A percentile compares a stretch with the other conserved stretches of the same genome.
phyloP scores from a whole-genome alignment of 1,140 invertebrate genomes.

The Capitella teleta region DNA sequence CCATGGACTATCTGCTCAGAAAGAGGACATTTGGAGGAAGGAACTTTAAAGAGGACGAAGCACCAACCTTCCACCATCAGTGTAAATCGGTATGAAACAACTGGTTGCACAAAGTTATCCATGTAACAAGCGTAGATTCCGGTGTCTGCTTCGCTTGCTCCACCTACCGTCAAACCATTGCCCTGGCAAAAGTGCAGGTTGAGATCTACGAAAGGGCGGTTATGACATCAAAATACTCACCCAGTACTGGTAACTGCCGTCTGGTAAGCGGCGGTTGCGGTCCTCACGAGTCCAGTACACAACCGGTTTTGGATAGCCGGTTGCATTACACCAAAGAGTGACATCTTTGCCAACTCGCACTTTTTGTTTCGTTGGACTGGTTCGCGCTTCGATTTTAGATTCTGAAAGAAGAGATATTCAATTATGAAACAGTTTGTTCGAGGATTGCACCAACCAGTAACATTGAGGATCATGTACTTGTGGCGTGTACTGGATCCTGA shows the following conservation, averaged over 20 bases:
- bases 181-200: constrained; percentile 2
- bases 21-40: too few species aligned
- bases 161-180: constrained; percentile 8
- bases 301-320: constrained; percentile 19
- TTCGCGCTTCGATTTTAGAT: constrained; percentile 14
- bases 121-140: constrained; percentile 13
- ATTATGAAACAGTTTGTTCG: too few species aligned
- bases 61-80: constrained; percentile 13
- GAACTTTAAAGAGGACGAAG: too few species aligned
- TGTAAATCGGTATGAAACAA: constrained; percentile 12
- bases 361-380: constrained; percentile 10
- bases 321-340: constrained; percentile 16
- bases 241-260: constrained; percentile 13
- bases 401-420: constrained; percentile 10
- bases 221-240: neutral
- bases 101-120: constrained; percentile 14
- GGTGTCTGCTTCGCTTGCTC: constrained; percentile 11
- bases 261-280: constrained; percentile 10
- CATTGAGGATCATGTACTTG: constrained; percentile 13
- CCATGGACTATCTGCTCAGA: constrained; percentile 9
- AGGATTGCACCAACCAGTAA: constrained; percentile 13
- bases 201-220: neutral
- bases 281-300: constrained; percentile 20
- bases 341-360: constrained; percentile 16
- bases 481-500: constrained; percentile 12